A percentile compares a stretch with the other conserved stretches of the same genome.
These are phyloP conservation scores for Spilosoma lubricipeda DNA, from an alignment of 2,888 invertebrate genomes.

Conservation along the genomic window DNA sequence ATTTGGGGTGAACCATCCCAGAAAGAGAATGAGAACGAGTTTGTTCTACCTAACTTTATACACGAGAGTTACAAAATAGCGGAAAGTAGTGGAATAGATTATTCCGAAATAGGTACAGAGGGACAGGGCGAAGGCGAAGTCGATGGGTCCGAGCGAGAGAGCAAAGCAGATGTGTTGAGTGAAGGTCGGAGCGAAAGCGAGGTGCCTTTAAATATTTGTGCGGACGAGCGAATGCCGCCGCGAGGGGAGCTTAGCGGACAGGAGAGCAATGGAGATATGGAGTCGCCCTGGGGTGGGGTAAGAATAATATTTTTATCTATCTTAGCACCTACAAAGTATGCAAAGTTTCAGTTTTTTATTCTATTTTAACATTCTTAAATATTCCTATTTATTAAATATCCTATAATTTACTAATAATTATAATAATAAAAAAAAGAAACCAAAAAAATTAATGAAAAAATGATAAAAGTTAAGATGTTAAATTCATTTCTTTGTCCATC, in stretches of 20 bases:
- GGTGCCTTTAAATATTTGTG: conserved; percentile 89
- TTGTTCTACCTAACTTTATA: conserved; percentile 80
- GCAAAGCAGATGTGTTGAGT: conserved; percentile 76
- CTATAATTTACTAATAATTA: too few species aligned
- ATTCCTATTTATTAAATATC: too few species aligned
- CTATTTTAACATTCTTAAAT: neutral
- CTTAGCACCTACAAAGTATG: neutral
- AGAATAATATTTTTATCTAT: conserved; percentile 47
- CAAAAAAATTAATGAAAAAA: too few species aligned
- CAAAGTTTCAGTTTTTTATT: neutral
- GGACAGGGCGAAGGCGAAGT: conserved; percentile 53
- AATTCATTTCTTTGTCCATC: neutral
- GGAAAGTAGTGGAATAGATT: conserved; percentile 71
- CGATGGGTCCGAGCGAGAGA: conserved; percentile 67
- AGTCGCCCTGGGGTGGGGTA: conserved; percentile 91
- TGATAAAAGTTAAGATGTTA: too few species aligned
- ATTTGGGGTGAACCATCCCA: conserved; percentile 80
- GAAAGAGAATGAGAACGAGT: conserved; percentile 77
- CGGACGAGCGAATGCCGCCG: conserved; percentile 95
- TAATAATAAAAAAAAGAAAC: too few species aligned
- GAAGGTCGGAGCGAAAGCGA: conserved; percentile 72
- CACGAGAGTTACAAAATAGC: conserved; percentile 82
- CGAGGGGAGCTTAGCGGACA: conserved; percentile 95
- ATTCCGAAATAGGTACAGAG: conserved; percentile 64
- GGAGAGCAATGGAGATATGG: conserved; percentile 94